These are phyloP conservation scores for Coreoperca whiteheadi DNA, from an alignment of 2,113 vertebrate species.

Conservation along the genomic window DNA sequence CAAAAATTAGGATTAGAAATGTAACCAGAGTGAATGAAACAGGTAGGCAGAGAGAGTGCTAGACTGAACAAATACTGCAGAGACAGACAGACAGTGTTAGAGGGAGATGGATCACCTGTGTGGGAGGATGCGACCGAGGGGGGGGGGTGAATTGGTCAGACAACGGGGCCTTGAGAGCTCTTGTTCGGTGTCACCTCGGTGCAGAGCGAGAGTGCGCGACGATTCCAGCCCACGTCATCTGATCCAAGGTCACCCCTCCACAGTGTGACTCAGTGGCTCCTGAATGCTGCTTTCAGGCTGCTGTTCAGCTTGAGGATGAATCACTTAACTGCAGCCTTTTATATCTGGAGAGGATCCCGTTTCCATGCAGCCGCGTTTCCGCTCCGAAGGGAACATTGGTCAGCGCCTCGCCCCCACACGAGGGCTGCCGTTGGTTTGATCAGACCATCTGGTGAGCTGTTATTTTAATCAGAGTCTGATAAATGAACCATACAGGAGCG, in stretches of 20 bases:
- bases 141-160: constrained; percentile 58
- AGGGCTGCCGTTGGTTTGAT: constrained; percentile 47
- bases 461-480: constrained; percentile 49
- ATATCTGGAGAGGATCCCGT: constrained; percentile 70
- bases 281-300: constrained; percentile 71
- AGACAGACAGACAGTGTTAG: constrained; percentile 25
- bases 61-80: constrained; percentile 8
- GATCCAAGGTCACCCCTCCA: constrained; percentile 68
- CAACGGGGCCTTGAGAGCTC: constrained; percentile 68
- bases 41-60: constrained; percentile 1
- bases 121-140: constrained; percentile 43
- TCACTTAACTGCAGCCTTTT: constrained; percentile 75
- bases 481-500: constrained; percentile 23
- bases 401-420: constrained; percentile 61
- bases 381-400: constrained; percentile 63
- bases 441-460: constrained; percentile 63
- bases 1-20: not conserved
- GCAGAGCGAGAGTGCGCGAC: constrained; percentile 46
- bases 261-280: constrained; percentile 73
- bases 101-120: constrained; percentile 54
- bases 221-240: constrained; percentile 69
- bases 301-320: constrained; percentile 63
- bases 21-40: not conserved
- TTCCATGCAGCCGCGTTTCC: constrained; percentile 59
- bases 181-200: constrained; percentile 71